These are phyloP conservation scores for Dorcus parallelipipedus DNA, from an alignment of 2,888 invertebrate genomes.

Conservation along the genomic window DNA sequence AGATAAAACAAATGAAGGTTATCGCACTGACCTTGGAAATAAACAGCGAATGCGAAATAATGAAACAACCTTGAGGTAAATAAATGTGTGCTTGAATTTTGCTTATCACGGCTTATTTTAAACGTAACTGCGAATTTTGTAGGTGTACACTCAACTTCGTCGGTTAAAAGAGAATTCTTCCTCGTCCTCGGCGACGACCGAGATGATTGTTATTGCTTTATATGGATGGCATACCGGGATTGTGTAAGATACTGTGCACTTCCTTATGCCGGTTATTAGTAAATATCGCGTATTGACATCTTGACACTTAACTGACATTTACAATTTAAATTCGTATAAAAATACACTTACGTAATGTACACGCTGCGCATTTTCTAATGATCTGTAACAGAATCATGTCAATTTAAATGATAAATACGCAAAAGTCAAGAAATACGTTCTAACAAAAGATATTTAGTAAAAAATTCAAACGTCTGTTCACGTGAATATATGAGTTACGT, in stretches of 20 bases:
- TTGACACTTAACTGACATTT: slow-evolving; percentile 13
- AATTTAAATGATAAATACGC: slow-evolving; percentile 17
- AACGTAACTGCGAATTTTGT: too few species aligned
- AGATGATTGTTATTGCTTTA: neutral
- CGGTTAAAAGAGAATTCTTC: neutral
- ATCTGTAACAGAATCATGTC: slow-evolving; percentile 13
- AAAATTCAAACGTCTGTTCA: too few species aligned
- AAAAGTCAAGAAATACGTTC: neutral
- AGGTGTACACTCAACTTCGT: too few species aligned
- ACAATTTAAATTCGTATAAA: slow-evolving; percentile 5
- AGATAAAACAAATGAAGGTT: slow-evolving; percentile 17
- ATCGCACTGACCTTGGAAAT: slow-evolving; percentile 22
- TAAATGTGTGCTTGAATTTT: slow-evolving; percentile 7
- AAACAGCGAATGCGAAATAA: slow-evolving; percentile 4
- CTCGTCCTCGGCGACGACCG: neutral
- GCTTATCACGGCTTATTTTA: too few species aligned
- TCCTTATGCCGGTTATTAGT: slow-evolving; percentile 9
- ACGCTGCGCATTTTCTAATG: slow-evolving; percentile 4
- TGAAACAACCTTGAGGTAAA: slow-evolving; percentile 15
- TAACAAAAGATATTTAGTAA: too few species aligned
- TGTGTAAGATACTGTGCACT: neutral
- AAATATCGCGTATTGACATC: slow-evolving; percentile 4
- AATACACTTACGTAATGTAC: neutral
- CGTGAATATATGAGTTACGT: too few species aligned
- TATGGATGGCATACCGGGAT: neutral